Evolutionary conservation across 2,113 vertebrate genomes (phyloP), one percentile per base, ranked within the genome.

Genomic region (Hippocampus comes): DNA sequence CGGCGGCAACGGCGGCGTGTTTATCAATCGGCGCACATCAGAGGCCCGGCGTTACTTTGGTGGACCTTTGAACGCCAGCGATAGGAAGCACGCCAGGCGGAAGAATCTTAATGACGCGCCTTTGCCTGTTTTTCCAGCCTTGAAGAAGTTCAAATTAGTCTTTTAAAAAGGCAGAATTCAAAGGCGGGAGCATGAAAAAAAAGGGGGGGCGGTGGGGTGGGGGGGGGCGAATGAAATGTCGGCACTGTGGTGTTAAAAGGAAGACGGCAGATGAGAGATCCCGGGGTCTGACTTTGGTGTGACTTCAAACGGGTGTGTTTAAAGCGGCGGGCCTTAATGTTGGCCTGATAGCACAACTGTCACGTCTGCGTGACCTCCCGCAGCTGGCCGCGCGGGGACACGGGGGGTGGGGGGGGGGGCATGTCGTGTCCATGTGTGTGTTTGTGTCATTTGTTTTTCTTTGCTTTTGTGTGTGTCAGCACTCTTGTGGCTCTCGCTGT

Each of bases 221-320:
- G 83, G 86, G 86, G 83, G 81, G 86, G 83, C 85, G 84, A 86
- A 86, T 90, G 88, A 92, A 91, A 92, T 90, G 89, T 90, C 84
- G 88, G 87, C 83, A 84, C 88, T 90, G 89, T 89, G 83, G 88
- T 86, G 91, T 91, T 89, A 89, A 92, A 92, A 92, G 90, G 84
- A 89, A 91, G 88, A 89, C 87, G 84, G 83, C 84, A 91, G 91
- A 93, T 91, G 91, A 93, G 90, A 93, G 90, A 92, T 92, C 84
- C 88, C 75, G 79, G 87, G 87, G 87, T 88, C 86, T 90, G 89
- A 93, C 91, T 93, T 92, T 93, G 92, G 91, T 93, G 90, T 86
- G 90, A 91, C 92, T 92, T 92, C 91, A 93, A 93, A 93, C 82
- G 85, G 73, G 83, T 85, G 86, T 90, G 89, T 91, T 91, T 91